Evolutionary conservation across 37 sponge, comb jelly and placozoan species (phyloP).

Genomic region (Tethya wilhelma): DNA sequence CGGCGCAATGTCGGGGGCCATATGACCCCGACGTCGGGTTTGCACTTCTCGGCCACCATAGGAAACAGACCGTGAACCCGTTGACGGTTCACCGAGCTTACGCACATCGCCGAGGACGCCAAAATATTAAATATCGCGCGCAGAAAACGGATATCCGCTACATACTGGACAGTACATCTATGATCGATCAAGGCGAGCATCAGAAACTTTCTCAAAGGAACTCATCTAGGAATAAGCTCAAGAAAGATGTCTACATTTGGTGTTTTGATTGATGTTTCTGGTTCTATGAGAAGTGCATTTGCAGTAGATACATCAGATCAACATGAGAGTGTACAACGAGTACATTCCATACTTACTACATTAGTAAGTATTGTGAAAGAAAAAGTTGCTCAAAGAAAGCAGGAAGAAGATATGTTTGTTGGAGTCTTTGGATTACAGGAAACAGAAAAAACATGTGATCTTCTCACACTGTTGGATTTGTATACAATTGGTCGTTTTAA

Average conservation of each 20-base stretch:
- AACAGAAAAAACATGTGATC: conserved; percentile 12
- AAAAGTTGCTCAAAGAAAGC: conserved; percentile 16
- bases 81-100: too few species aligned
- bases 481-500: neutral
- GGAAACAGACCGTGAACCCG: too few species aligned
- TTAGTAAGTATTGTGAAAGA: conserved; percentile 27
- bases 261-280: conserved; percentile 45
- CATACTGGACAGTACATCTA: too few species aligned
- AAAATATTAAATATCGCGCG: too few species aligned
- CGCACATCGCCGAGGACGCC: too few species aligned
- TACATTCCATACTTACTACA: conserved; percentile 49
- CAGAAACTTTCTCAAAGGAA: too few species aligned
- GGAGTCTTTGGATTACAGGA: conserved; percentile 32
- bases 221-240: too few species aligned
- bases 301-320: neutral
- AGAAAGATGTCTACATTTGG: conserved; percentile 16
- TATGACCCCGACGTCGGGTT: too few species aligned
- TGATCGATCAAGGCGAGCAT: too few species aligned
- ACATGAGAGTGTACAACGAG: conserved; percentile 34
- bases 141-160: too few species aligned
- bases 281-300: conserved; percentile 44
- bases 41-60: too few species aligned
- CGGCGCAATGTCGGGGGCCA: too few species aligned
- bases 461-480: conserved; percentile 37
- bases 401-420: conserved; percentile 19